These are phyloP conservation scores for Dicentrarchus labrax DNA, from an alignment of 2,113 vertebrate genomes.

Conservation along the genomic window DNA sequence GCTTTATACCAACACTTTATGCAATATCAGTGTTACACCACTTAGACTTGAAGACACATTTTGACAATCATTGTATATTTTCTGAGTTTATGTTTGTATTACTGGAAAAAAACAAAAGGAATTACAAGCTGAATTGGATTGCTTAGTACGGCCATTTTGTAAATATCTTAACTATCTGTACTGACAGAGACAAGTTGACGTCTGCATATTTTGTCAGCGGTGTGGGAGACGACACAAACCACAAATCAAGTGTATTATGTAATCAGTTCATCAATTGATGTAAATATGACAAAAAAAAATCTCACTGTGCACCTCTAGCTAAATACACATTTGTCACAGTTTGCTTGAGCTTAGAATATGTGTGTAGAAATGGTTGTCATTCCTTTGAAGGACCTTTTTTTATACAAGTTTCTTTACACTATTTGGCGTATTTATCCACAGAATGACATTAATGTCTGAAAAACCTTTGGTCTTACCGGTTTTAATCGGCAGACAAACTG, in stretches of 20 bases:
- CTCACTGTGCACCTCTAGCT: slow-evolving; percentile 88
- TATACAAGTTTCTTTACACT: slow-evolving; percentile 74
- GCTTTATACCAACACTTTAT: slow-evolving; percentile 47
- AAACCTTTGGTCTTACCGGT: slow-evolving; percentile 60
- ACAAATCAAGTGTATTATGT: slow-evolving; percentile 42
- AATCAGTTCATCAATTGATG: slow-evolving; percentile 61
- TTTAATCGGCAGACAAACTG: slow-evolving; percentile 45
- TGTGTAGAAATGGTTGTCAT: slow-evolving; percentile 81
- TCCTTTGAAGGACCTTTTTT: slow-evolving; percentile 71
- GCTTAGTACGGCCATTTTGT: slow-evolving; percentile 70
- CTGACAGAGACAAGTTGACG: slow-evolving; percentile 64
- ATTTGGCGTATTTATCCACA: slow-evolving; percentile 69
- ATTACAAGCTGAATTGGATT: slow-evolving; percentile 60
- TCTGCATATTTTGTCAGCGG: slow-evolving; percentile 66
- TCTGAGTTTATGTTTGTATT: slow-evolving; percentile 73
- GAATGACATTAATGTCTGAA: slow-evolving; percentile 50
- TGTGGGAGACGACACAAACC: slow-evolving; percentile 65
- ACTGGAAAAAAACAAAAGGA: slow-evolving; percentile 78
- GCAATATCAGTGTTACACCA: slow-evolving; percentile 67
- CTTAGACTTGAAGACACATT: slow-evolving; percentile 78
- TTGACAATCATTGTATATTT: slow-evolving; percentile 57
- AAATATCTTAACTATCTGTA: slow-evolving; percentile 73
- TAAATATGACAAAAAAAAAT: slow-evolving; percentile 84
- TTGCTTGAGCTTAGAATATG: slow-evolving; percentile 77
- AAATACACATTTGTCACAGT: slow-evolving; percentile 83